Evolutionary conservation across 2,113 vertebrate species (phyloP), one percentile per base, ranked within the genome.

Genomic region (Hippocampus guttulatus): DNA sequence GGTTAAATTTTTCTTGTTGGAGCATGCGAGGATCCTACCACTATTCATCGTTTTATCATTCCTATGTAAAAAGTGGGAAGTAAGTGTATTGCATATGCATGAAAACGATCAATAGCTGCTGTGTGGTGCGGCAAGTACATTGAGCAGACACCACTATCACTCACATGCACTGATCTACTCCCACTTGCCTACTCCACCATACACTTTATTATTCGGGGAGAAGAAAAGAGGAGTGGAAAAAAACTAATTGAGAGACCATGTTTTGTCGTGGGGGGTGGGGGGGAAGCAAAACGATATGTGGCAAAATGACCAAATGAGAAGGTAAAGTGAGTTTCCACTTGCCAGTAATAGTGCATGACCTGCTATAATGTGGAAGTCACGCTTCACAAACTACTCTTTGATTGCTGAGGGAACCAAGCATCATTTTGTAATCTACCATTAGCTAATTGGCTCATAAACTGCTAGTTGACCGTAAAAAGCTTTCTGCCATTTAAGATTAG

Each of bases 371-470:
- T 79, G 73, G 76, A 83, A 77, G 69, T 73, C 83, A 82, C 79
- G 86, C 85, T 81, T 84, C 82, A 82, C 78, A 64, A 79, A 78
- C 68, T 64, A 64, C 2, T n/a, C 64, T 25, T 67, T 76, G 82
- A 91, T 88, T 89, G 85, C 85, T 78, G 78, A 69, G 67, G 51
- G 72, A 78, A 58, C 45, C 76, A 74, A 71, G 69, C 68, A 75
- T 67, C 75, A 80, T 79, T 78, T 77, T 81, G 71, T 84, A 74
- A 67, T 78, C 75, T 71, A 65, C 87, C 87, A 91, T 92, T 89
- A 88, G 85, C 85, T 91, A 91, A 91, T 89, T 88, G 85, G 80
- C 85, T 87, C 85, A 84, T 88, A 88, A 88, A 88, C 69, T 68
- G 79, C 75, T 79, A 76, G 79, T 82, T 84, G 61, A 63, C 61